Evolutionary conservation across 2,797 vertebrate species (phyloP).

Genomic region (Lycodopsis pacificus): DNA sequence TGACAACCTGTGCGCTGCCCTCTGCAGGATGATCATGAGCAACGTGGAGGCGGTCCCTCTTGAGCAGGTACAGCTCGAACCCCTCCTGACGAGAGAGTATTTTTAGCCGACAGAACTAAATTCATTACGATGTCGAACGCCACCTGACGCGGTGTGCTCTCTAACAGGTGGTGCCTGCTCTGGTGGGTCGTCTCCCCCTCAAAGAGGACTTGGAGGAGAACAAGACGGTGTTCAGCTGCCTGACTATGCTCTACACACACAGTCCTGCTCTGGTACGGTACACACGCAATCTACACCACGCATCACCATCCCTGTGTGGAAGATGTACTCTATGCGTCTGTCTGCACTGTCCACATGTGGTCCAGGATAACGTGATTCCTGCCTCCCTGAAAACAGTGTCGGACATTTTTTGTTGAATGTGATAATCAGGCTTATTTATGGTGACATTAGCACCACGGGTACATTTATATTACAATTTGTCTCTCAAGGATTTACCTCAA

Average conservation of each 20-base stretch:
- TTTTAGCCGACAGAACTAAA: not conserved
- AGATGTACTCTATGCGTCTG: not conserved
- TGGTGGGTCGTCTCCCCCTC: constrained; percentile 86
- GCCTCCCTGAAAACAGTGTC: not conserved
- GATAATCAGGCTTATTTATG: not conserved
- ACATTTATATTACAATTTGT: not conserved
- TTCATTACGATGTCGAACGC: not conserved
- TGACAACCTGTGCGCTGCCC: constrained; percentile 92
- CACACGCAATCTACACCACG: not conserved
- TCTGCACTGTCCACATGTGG: not conserved
- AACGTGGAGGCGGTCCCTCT: constrained; percentile 84
- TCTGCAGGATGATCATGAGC: constrained; percentile 90
- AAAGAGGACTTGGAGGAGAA: constrained; percentile 93
- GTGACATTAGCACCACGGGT: not conserved
- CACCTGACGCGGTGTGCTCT: not conserved
- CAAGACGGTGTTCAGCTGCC: constrained; percentile 87
- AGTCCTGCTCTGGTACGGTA: constrained; percentile 77
- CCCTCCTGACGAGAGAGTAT: not conserved
- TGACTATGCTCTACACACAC: constrained; percentile 86
- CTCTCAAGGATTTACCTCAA: not conserved
- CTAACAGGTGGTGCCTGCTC: constrained; percentile 87
- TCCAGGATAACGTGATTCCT: not conserved
- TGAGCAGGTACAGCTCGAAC: constrained; percentile 83
- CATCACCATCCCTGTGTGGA: not conserved
- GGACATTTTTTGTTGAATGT: not conserved